These are phyloP conservation scores for Drosophila leonis DNA, from an alignment of 2,888 invertebrate genomes.

Conservation along the genomic window DNA sequence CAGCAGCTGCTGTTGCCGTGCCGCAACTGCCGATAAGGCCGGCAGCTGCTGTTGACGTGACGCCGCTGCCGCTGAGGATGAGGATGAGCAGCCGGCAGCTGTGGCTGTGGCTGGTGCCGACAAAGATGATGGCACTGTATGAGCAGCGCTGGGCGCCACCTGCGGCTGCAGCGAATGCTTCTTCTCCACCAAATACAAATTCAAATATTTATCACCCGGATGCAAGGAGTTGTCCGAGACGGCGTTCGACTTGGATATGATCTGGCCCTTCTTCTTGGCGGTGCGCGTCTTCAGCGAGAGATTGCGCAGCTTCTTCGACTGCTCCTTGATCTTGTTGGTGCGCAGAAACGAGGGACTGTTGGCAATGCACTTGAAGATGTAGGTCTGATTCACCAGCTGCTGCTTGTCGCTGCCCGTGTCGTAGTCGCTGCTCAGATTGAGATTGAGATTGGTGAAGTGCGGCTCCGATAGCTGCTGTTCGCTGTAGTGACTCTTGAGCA, in stretches of 20 bases:
- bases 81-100: conserved; percentile 53
- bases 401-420: conserved; percentile 81
- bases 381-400: conserved; percentile 84
- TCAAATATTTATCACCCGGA: conserved; percentile 85
- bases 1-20: conserved; percentile 77
- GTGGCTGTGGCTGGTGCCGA: conserved; percentile 40
- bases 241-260: conserved; percentile 84
- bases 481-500: conserved; percentile 84
- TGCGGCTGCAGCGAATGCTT: conserved; percentile 80
- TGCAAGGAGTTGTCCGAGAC: conserved; percentile 85
- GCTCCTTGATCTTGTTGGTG: conserved; percentile 85
- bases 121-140: conserved; percentile 39
- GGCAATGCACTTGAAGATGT: conserved; percentile 85
- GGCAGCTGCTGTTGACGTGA: conserved; percentile 71
- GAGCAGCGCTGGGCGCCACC: conserved; percentile 8
- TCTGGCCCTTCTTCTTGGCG: conserved; percentile 84
- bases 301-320: conserved; percentile 84
- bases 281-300: conserved; percentile 83
- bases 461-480: conserved; percentile 83
- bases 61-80: conserved; percentile 50
- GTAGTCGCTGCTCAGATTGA: conserved; percentile 70
- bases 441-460: conserved; percentile 74
- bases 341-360: conserved; percentile 85
- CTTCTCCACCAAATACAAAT: conserved; percentile 84
- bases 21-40: conserved; percentile 70